phyloP scores from a whole-genome alignment of 2,888 invertebrate species.

The Melikaiella ostensackeni region DNA sequence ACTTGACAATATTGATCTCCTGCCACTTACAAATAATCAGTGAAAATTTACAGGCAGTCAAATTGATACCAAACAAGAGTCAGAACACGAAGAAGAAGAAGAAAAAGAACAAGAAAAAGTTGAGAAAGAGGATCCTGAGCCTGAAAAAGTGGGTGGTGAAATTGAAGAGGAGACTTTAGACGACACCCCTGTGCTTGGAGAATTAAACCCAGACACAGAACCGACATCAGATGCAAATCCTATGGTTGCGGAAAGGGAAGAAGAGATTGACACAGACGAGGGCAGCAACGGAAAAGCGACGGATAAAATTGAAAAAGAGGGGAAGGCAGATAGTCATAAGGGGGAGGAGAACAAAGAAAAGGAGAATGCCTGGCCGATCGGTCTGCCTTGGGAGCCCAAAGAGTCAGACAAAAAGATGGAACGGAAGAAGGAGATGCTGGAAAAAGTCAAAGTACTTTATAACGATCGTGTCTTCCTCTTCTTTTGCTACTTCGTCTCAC shows the following conservation, averaged over 20 bases:
- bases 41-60: background rate
- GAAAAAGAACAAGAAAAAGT: background rate
- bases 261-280: background rate
- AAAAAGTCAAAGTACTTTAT: conserved; percentile 56
- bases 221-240: conserved; percentile 9
- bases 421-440: conserved; percentile 44
- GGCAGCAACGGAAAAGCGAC: background rate
- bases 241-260: background rate
- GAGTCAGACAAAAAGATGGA: conserved; percentile 40
- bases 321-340: background rate
- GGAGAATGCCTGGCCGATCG: conserved; percentile 53
- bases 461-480: conserved; percentile 35
- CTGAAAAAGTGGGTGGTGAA: background rate
- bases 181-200: background rate
- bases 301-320: conserved; percentile 18
- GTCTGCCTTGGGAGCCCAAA: conserved; percentile 54
- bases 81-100: background rate
- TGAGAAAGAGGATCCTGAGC: background rate
- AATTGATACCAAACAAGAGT: background rate
- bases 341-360: background rate
- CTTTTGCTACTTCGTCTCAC: conserved; percentile 37
- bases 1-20: background rate
- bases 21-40: too few relatives aligned
- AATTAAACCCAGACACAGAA: conserved; percentile 10
- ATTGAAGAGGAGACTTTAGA: background rate